Conservation (phyloP, 2,888 invertebrate species). For the Eupithecia centaureata region DNA sequence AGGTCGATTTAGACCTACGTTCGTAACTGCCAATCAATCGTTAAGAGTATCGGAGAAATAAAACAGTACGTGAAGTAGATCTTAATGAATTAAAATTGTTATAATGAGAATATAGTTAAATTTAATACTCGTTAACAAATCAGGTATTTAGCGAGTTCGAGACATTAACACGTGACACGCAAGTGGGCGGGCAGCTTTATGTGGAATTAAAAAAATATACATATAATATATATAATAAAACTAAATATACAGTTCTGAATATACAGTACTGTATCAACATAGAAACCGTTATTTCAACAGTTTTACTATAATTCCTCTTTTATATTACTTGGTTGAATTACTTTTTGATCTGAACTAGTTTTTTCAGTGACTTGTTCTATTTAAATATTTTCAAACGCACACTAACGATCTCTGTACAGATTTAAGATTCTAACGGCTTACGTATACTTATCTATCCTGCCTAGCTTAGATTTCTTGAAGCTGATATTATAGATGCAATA, state of each 20-base stretch:
- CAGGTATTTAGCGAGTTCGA: constrained; percentile 62
- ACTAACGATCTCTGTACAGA: constrained; percentile 61
- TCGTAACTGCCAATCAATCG: constrained; percentile 77
- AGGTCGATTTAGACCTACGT: constrained; percentile 53
- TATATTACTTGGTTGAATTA: constrained; percentile 41
- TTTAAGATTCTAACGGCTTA: constrained; percentile 45
- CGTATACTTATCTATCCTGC: constrained; percentile 52
- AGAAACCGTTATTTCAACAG: constrained; percentile 33
- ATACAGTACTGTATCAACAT: too few species aligned
- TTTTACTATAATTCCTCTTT: constrained; percentile 53
- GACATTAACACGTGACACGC: constrained; percentile 48
- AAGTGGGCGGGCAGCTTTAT: constrained; percentile 35
- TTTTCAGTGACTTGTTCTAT: constrained; percentile 39
- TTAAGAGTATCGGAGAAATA: constrained; percentile 58
- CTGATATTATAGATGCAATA: constrained; percentile 38
- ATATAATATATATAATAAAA: too few species aligned
- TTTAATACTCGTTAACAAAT: constrained; percentile 80
- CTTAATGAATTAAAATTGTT: constrained; percentile 74
- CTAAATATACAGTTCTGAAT: too few species aligned
- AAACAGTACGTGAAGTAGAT: constrained; percentile 70
- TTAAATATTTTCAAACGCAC: constrained; percentile 62
- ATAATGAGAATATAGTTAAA: constrained; percentile 78
- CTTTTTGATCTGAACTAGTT: constrained; percentile 39
- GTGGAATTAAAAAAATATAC: too few species aligned
- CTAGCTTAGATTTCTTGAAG: constrained; percentile 37